Evolutionary conservation across 1,140 invertebrate species (phyloP).

Genomic region (Zaprionus lachaisei): DNA sequence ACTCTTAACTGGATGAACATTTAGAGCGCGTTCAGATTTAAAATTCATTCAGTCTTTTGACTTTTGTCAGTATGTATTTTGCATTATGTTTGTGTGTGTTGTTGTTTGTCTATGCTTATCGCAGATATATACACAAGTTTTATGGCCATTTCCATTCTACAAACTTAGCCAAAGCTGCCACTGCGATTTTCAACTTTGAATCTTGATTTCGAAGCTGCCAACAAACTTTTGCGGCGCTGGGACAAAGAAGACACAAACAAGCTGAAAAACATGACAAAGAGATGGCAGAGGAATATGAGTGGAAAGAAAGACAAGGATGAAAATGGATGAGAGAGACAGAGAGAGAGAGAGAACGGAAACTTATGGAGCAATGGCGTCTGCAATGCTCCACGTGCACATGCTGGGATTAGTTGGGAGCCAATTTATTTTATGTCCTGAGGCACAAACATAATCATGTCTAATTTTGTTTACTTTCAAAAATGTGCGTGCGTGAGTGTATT

Average conservation of each 20-base stretch:
- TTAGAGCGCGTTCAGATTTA: background rate
- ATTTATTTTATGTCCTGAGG: conserved; percentile 82
- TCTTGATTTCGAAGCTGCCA: conserved; percentile 31
- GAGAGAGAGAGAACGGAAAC: conserved; percentile 7
- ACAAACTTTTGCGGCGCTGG: conserved; percentile 20
- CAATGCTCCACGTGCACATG: conserved; percentile 61
- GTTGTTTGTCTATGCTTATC: background rate
- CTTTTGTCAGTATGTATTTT: background rate
- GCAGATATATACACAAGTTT: conserved; percentile 5
- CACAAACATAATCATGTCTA: conserved; percentile 83
- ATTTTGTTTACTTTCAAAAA: conserved; percentile 84
- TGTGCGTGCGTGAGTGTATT: conserved; percentile 74
- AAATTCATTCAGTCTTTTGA: background rate
- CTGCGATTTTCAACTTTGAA: conserved; percentile 29
- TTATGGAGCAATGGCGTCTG: conserved; percentile 15
- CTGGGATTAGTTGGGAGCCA: conserved; percentile 81
- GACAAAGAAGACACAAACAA: background rate
- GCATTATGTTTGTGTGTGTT: background rate
- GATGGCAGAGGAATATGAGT: background rate
- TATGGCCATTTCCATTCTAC: background rate
- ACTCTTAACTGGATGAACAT: background rate
- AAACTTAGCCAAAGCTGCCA: conserved; percentile 9
- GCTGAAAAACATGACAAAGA: conserved; percentile 6
- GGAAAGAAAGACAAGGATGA: too few relatives aligned
- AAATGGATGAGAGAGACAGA: too few relatives aligned